Evolutionary conservation across 1,140 invertebrate genomes (phyloP), one percentile per base, ranked within the genome.

Genomic region (Saccostrea echinata): DNA sequence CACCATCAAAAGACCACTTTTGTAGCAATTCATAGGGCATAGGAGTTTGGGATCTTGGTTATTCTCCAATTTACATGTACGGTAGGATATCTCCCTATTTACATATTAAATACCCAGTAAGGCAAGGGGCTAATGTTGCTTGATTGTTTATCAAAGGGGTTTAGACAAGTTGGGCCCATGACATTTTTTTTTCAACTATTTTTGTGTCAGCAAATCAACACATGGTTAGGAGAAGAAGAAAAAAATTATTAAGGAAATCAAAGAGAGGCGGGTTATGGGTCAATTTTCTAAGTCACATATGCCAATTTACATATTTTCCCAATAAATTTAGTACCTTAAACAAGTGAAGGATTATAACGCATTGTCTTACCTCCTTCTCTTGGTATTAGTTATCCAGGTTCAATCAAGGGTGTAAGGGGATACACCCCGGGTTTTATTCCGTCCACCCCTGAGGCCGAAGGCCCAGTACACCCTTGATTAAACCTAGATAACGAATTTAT

Each of bases 301-400:
- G 35, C 11, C 16, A 88, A 83, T 53, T 24, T 88, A 21, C 82
- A 53, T n/a, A 71, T 84, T 27, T 88, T 82, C 13, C 83, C 83
- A 51, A 84, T 84, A 55, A 85, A n/a, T 11, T 89, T n/a, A n/a
- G n/a, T n/a, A 33, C 81, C 80, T 3, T 71, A 86, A 76, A 35
- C 51, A 76, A 85, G 80, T 86, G 80, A 61, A 13, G 76, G 80
- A 33, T 88, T 12, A 88, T 88, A 61, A 55, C 83, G 12, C 84
- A 86, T 30, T 86, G 64, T 89, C 88, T 71, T 61, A 86, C 51
- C 88, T 18, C 1, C 1, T 57, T 55, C 27, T 55, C 33, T 51
- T 24, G 35, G 83, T 68, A 81, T 88, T 3, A 88, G 86, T 71
- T n/a, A 24, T n/a, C 21, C 53, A 0, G 76, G 35, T 33, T 27